Evolutionary conservation across 2,113 vertebrate species (phyloP).

Genomic region (Menidia beryllina): DNA sequence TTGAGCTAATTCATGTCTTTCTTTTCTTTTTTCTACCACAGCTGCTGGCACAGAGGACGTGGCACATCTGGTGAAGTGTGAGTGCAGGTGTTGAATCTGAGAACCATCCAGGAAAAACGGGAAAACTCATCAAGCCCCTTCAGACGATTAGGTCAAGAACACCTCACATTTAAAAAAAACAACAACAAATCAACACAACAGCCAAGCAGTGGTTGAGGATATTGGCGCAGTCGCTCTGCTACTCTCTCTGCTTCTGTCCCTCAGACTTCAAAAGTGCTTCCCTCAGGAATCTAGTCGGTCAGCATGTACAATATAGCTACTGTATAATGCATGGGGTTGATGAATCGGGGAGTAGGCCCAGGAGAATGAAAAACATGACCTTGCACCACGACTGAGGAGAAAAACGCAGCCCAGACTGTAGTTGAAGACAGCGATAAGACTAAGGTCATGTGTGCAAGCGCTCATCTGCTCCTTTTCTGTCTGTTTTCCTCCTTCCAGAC

Average conservation of each 20-base stretch:
- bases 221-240: not conserved
- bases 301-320: conserved; percentile 47
- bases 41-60: conserved; percentile 2
- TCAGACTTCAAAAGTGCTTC: conserved; percentile 25
- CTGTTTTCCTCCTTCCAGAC: conserved; percentile 8
- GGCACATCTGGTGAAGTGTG: conserved; percentile 59
- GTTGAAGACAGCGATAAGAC: conserved; percentile 11
- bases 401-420: conserved; percentile 19
- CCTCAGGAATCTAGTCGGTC: conserved; percentile 35
- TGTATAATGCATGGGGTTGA: conserved; percentile 49
- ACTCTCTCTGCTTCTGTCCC: conserved; percentile 5
- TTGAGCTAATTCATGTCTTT: conserved; percentile 17
- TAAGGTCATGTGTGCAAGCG: conserved; percentile 32
- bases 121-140: conserved; percentile 27
- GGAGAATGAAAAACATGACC: conserved; percentile 39
- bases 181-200: not conserved
- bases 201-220: conserved; percentile 4
- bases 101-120: conserved; percentile 25
- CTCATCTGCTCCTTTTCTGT: conserved; percentile 6
- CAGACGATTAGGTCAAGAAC: conserved; percentile 10
- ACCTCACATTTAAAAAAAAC: conserved; percentile 23
- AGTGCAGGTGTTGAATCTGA: conserved; percentile 45
- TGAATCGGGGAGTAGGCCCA: conserved; percentile 29
- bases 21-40: conserved; percentile 15
- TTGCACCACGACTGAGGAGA: conserved; percentile 40